phyloP scores from a whole-genome alignment of 2,797 vertebrate species.

The Anniella stebbinsi region DNA sequence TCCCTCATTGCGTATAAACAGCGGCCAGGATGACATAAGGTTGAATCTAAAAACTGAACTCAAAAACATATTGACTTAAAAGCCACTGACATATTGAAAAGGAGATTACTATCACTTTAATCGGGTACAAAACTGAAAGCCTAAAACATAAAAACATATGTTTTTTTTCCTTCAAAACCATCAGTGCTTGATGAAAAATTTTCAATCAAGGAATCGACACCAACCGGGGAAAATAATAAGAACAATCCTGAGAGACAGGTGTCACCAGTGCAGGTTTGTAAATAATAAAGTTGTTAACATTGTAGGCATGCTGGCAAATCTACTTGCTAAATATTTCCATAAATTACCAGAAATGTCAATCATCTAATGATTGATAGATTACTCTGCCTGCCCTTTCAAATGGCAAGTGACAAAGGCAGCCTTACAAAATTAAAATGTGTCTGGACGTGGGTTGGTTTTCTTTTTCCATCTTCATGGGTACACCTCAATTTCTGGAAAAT shows the following conservation, averaged over 20 bases:
- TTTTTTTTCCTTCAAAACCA: not conserved
- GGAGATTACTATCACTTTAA: not conserved
- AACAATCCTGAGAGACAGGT: conserved; percentile 45
- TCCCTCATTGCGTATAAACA: not conserved
- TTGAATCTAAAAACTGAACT: conserved; percentile 30
- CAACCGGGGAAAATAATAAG: conserved; percentile 55
- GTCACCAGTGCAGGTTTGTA: conserved; percentile 30
- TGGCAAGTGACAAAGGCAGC: not conserved
- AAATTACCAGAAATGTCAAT: not conserved
- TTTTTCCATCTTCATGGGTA: not conserved
- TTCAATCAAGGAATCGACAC: not conserved
- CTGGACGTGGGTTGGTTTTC: not conserved
- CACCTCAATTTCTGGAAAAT: not conserved
- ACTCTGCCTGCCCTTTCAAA: not conserved
- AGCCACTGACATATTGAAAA: not conserved
- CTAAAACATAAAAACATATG: not conserved
- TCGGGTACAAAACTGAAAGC: not conserved
- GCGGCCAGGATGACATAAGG: conserved; percentile 1
- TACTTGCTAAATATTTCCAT: not conserved
- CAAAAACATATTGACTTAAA: not conserved
- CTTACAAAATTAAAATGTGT: not conserved
- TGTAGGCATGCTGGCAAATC: not conserved
- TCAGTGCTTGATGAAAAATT: not conserved
- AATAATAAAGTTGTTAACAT: conserved; percentile 48
- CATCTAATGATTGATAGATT: not conserved